Base-by-base conservation (phyloP, 2,797 vertebrate genomes). In the Syngnathus rostellatus region DNA sequence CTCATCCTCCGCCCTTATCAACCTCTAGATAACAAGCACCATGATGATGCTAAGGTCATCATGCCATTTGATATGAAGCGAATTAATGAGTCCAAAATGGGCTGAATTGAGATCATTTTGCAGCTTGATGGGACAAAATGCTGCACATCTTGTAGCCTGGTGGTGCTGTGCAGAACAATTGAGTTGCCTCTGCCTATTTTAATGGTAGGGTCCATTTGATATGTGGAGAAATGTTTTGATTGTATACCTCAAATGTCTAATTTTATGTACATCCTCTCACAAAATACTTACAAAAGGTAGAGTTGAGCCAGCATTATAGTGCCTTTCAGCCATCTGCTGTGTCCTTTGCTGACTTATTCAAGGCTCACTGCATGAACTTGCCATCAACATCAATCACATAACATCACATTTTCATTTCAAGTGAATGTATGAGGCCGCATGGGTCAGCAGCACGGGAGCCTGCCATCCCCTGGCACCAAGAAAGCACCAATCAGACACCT, bases 401-500 rank as follows among this genome's bases (percentile, higher is more conserved):
- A 41, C 21, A 14, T n/a, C 58, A 60, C 8, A 21, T 23, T 41
- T 40, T 21, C 4, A 41, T 41, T 54, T 5, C 10, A 14, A 25
- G 11, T 25, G 53, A 12, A 43, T 25, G 12, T 16, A 43, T 51
- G 55, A 68, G 69, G 51, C 61, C 48, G 68, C 63, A 62, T 76
- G 81, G 72, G 19, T 25, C 46, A 37, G 41, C 14, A 38, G 62
- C 25, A n/a, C 17, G 40, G 12, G 25, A 51, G 86, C 84, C 85
- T 87, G 87, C 83, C 83, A 85, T 72, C 53, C 75, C 78, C 71
- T 84, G 81, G 83, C 87, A 85, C 87, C 85, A 81, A 86, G 82
- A 73, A 69, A 83, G 77, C 74, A 81, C 95, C 95, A 97, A 95
- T 98, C 71, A 79, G 78, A 68, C 76, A 82, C 84, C 91, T 92